Percentiles rank a stretch among this genome's conserved stretches.
Conservation (phyloP, 2,888 invertebrate species). For the Eupithecia vulgata region DNA sequence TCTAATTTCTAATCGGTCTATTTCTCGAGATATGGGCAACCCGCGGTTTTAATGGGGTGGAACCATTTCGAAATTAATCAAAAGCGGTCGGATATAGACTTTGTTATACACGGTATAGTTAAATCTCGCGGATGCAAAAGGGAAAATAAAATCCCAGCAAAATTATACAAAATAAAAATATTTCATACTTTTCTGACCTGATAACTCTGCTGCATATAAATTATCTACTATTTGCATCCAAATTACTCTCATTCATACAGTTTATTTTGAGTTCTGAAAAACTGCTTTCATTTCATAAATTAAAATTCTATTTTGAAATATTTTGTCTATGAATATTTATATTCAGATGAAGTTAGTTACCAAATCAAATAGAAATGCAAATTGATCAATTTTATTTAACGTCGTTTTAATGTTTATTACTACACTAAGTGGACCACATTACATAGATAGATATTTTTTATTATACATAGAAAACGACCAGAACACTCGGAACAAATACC, state of each 20-base stretch:
- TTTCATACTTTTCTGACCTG: conserved; percentile 1
- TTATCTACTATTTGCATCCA: conserved; percentile 42
- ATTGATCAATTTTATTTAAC: conserved; percentile 12
- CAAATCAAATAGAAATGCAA: conserved; percentile 20
- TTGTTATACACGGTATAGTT: background rate
- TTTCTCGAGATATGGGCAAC: background rate
- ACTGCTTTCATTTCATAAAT: conserved; percentile 24
- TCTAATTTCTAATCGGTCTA: background rate
- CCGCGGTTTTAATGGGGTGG: background rate
- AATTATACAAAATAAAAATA: background rate
- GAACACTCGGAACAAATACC: no score
- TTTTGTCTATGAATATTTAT: conserved; percentile 31
- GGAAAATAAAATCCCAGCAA: background rate
- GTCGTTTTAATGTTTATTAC: background rate
- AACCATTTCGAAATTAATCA: background rate
- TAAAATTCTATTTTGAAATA: conserved; percentile 19
- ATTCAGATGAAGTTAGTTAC: conserved; percentile 15
- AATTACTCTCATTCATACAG: conserved; percentile 41
- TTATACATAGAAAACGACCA: no score
- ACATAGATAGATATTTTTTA: no score
- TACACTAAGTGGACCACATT: background rate
- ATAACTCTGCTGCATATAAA: conserved; percentile 26
- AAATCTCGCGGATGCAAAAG: background rate
- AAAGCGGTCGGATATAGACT: background rate
- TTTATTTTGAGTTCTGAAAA: conserved; percentile 34